phyloP scores from a whole-genome alignment of 1,140 invertebrate genomes.

The Samia ricini region DNA sequence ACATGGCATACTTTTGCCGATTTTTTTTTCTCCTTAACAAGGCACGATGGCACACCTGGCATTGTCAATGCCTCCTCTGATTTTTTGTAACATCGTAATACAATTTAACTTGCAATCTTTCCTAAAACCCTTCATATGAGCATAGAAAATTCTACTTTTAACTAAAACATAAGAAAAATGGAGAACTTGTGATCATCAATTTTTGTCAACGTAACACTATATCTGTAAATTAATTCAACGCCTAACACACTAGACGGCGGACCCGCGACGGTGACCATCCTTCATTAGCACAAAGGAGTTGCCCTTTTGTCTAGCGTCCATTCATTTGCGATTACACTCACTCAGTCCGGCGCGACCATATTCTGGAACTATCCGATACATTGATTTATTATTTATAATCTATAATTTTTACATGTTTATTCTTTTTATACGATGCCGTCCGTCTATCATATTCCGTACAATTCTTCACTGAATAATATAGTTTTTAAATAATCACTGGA shows the following conservation, averaged over 20 bases:
- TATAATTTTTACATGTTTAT: not conserved
- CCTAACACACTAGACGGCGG: conserved; percentile 56
- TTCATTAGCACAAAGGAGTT: conserved; percentile 72
- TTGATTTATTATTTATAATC: not conserved
- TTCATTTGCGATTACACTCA: conserved; percentile 67
- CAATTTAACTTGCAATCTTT: no score
- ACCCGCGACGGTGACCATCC: conserved; percentile 57
- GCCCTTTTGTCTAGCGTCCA: conserved; percentile 64
- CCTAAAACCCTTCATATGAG: no score
- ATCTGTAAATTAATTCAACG: conserved; percentile 58
- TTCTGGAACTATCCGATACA: conserved; percentile 32
- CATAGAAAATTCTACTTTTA: no score
- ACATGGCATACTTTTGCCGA: no score
- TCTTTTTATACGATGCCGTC: no score
- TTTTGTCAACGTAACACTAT: conserved; percentile 23
- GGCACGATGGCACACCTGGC: no score
- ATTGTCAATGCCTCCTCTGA: no score
- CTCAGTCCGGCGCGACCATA: conserved; percentile 34
- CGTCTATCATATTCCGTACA: no score
- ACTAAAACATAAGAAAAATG: not conserved
- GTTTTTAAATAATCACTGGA: no score
- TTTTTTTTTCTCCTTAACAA: no score
- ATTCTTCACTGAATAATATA: no score
- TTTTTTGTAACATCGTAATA: no score
- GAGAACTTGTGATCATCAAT: not conserved